Conservation (phyloP, 2,797 vertebrate species). For the Serranus cabrilla region DNA sequence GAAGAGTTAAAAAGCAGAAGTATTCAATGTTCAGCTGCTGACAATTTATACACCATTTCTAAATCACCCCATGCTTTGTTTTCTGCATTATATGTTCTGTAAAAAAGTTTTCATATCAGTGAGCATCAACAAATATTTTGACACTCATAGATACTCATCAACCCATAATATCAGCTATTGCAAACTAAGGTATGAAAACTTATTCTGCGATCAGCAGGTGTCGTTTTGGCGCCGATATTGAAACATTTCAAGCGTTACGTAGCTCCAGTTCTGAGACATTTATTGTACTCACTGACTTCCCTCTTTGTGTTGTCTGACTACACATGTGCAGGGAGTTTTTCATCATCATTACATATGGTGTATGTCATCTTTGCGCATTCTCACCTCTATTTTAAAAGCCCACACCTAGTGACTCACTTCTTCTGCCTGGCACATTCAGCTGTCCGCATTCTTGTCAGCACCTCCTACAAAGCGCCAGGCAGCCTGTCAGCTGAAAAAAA, state of each 20-base stretch:
- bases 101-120: no score
- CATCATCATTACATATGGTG: constrained; percentile 72
- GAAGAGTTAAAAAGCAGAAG: no score
- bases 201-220: neutral
- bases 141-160: no score
- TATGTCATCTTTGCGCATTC: constrained; percentile 81
- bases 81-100: no score
- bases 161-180: no score
- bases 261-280: neutral
- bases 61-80: no score
- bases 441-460: constrained; percentile 83
- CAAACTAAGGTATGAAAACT: neutral
- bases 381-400: constrained; percentile 86
- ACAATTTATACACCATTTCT: no score
- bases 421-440: constrained; percentile 81
- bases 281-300: constrained; percentile 5
- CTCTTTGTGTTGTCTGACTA: constrained; percentile 36
- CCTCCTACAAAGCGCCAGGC: constrained; percentile 80
- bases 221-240: neutral
- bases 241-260: neutral
- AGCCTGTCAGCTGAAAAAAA: constrained; percentile 64
- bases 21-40: no score
- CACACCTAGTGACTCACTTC: constrained; percentile 82
- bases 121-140: no score
- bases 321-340: constrained; percentile 49